Evolutionary conservation across 2,888 invertebrate genomes (phyloP).

Genomic region (Dusona sp.): DNA sequence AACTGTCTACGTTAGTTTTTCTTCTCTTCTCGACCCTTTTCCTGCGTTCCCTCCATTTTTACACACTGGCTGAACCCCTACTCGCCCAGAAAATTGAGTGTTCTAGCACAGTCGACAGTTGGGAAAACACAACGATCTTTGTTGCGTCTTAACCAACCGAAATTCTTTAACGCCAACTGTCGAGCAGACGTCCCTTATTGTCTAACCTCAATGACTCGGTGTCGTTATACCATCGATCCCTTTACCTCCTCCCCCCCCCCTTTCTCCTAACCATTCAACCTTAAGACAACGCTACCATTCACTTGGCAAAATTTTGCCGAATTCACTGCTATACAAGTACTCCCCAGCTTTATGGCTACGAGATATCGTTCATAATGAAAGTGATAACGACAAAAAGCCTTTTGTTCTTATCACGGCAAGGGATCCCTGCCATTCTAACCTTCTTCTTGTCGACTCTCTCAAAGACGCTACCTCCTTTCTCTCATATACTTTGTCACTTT

Average conservation of each 20-base stretch:
- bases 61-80: slow-evolving; percentile 67
- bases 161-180: slow-evolving; percentile 34
- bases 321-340: not conserved
- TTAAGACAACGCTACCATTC: not conserved
- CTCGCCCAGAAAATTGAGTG: slow-evolving; percentile 79
- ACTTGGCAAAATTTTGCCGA: not conserved
- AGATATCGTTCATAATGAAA: slow-evolving; percentile 9
- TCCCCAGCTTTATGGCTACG: not conserved
- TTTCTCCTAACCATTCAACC: slow-evolving; percentile 2
- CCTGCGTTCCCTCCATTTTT: slow-evolving; percentile 49
- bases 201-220: slow-evolving; percentile 48
- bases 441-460: not conserved
- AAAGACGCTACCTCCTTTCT: slow-evolving; percentile 6
- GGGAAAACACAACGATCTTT: slow-evolving; percentile 70
- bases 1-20: slow-evolving; percentile 43
- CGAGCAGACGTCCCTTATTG: slow-evolving; percentile 33
- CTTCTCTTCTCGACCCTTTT: slow-evolving; percentile 61
- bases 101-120: slow-evolving; percentile 70
- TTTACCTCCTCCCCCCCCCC: not conserved
- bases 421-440: not conserved
- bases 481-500: slow-evolving; percentile 5
- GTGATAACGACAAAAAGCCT: slow-evolving; percentile 13
- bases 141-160: slow-evolving; percentile 23
- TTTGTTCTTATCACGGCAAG: not conserved
- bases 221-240: slow-evolving; percentile 47